These are phyloP conservation scores for Temnopleurus reevesii DNA, from an alignment of 53 echinoderm and acorn worm genomes.

Conservation along the genomic window DNA sequence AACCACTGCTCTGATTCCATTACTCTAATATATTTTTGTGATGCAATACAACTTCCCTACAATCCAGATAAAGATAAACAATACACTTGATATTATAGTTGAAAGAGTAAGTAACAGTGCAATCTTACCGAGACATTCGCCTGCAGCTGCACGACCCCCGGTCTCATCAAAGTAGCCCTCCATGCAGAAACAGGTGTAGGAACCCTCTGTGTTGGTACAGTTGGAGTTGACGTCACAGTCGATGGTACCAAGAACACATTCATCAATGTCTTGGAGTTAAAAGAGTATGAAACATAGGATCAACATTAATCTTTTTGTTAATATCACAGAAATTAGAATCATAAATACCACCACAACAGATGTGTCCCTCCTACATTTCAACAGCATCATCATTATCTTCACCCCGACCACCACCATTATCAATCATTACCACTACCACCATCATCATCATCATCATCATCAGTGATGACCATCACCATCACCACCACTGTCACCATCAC, in stretches of 20 bases:
- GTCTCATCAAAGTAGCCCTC: conserved; percentile 13
- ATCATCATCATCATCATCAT: background rate
- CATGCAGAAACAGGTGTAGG: conserved; percentile 39
- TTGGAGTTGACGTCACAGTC: conserved; percentile 46
- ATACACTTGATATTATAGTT: no score
- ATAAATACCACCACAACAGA: background rate
- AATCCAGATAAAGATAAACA: no score
- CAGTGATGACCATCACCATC: background rate
- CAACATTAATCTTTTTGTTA: no score
- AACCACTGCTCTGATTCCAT: no score
- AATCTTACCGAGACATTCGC: background rate
- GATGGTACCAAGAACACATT: background rate
- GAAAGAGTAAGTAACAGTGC: no score
- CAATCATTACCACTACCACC: background rate
- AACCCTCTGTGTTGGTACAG: conserved; percentile 25
- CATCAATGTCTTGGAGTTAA: conserved; percentile 15
- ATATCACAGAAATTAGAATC: no score
- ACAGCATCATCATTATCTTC: background rate
- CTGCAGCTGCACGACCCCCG: conserved; percentile 21
- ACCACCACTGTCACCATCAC: background rate
- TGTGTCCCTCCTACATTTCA: no score
- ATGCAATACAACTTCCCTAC: no score
- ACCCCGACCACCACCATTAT: background rate
- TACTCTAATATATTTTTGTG: no score
- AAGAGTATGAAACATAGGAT: background rate